Evolutionary conservation across 2,797 vertebrate species (phyloP), one percentile per base, ranked within the genome.

Genomic region (Sitta carolinensis): DNA sequence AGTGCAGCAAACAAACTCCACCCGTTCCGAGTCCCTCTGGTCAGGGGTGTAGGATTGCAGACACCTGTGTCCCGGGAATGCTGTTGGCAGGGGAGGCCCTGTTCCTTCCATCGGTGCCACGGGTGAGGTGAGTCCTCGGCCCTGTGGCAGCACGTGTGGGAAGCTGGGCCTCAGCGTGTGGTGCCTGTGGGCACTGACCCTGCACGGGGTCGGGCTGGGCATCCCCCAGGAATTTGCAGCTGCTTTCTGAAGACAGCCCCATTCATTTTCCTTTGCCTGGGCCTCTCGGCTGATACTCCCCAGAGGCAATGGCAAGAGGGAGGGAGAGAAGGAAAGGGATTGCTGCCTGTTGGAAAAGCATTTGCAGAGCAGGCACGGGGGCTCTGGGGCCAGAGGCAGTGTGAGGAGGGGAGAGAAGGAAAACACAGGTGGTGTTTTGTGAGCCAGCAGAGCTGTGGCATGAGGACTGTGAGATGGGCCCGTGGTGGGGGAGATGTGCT

Each of bases 151-250:
- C 73, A 38, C 30, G 3, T 64, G 69, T 67, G 51, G 84, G 75
- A 61, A 95, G 54, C 52, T 2, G 14, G 84, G 70, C 84, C 83
- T 73, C 84, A 32, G 64, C 16, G 0, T 4, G 12, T 11, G 1
- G 54, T 14, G 8, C 74, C 45, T 32, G 2, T 34, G 59, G 82
- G 95, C 92, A 95, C 74, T 93, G 95, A 97, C 95, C 95, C 89
- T 70, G 59, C 26, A 9, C 48, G 2, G 59, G 92, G 89, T 68
- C 26, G 0, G 48, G 76, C 83, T 70, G 68, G 84, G 94, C 64
- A 78, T 95, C 89, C 95, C 87, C 70, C 47, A 87, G 91, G 91
- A 94, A 86, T 95, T 90, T 84, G 93, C 97, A 96, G 94, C 96
- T 97, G 96, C 91, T 67, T 94, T 94, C 82, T 86, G 90, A 89